Evolutionary conservation across 2,888 invertebrate species (phyloP), one percentile per base, ranked within the genome.

Genomic region (Agrochola lota): DNA sequence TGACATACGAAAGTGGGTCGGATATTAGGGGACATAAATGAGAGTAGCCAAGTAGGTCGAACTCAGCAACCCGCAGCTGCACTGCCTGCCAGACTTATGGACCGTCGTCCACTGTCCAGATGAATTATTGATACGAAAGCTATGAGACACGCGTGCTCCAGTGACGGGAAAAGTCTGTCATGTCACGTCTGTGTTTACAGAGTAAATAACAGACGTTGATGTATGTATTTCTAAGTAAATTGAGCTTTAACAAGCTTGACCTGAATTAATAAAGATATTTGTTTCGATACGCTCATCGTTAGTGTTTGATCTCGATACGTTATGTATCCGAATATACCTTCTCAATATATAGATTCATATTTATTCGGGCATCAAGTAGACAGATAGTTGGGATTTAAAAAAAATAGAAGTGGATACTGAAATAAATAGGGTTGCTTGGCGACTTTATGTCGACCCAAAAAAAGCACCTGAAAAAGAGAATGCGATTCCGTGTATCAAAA

Each of bases 11-110:
- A 94, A 94, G 93, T 95, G 92, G 95, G 95, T 95, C 95, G 93
- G 94, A 93, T 95, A 95, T 95, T 94, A 95, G 94, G 95, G 94
- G 94, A 94, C 93, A 91, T 92, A 91, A 94, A 94, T 90, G 94
- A 93, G 93, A 92, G 91, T 91, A 88, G 84, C 93, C 93, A 94
- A 95, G 91, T 95, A 91, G 95, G 95, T 93, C 95, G 92, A 90
- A 80, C 77, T 55, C 78, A 46, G 23, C 72, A 52, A 63, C 80
- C 83, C 87, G 68, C 80, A 83, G 78, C 80, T 87, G 86, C 82
- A 84, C 78, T 79, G 85, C 80, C 86, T 81, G 85, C 77, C 87
- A 88, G 90, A 90, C 88, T 90, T 88, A 90, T 89, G 85, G 88
- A 86, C 90, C 89, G 90, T 84, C 89, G 92, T 92, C 91, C 89